Conservation (phyloP, 2,888 invertebrate species). For the Agrenia bidenticulata region DNA sequence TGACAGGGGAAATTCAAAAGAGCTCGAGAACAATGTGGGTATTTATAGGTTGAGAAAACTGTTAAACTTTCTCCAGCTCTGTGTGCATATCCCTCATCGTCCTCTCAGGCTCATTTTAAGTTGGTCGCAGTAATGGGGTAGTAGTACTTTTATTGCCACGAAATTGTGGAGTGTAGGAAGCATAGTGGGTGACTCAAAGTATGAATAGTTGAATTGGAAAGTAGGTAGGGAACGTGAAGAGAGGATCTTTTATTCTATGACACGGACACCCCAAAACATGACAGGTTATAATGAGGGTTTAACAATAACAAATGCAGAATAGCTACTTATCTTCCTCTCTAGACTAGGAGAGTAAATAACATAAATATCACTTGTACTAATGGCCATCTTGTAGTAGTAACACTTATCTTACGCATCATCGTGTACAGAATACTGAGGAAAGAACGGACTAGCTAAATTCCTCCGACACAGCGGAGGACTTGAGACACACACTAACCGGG, state of each 20-base stretch:
- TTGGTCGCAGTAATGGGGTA: no score
- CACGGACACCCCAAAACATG: slow-evolving; percentile 1
- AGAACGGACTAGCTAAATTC: no score
- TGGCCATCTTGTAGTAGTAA: slow-evolving; percentile 12
- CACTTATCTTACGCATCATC: background rate
- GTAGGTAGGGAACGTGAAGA: background rate
- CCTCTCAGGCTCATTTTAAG: no score
- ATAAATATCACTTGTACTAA: background rate
- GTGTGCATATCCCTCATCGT: background rate
- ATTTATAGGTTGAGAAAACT: slow-evolving; percentile 13
- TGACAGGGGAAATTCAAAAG: no score
- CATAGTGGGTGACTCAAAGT: no score
- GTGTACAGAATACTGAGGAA: background rate
- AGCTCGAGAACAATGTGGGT: background rate
- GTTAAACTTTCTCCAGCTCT: slow-evolving; percentile 13
- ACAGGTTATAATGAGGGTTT: slow-evolving; percentile 16
- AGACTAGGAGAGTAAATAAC: no score
- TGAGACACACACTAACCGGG: background rate
- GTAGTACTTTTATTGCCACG: no score
- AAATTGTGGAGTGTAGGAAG: no score
- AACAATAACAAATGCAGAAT: slow-evolving; percentile 12
- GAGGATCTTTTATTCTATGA: background rate
- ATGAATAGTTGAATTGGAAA: no score
- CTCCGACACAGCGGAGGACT: no score
- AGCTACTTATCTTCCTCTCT: slow-evolving; percentile 9